These are phyloP conservation scores for Clinocottus analis DNA, from an alignment of 2,113 vertebrate species.

Conservation along the genomic window DNA sequence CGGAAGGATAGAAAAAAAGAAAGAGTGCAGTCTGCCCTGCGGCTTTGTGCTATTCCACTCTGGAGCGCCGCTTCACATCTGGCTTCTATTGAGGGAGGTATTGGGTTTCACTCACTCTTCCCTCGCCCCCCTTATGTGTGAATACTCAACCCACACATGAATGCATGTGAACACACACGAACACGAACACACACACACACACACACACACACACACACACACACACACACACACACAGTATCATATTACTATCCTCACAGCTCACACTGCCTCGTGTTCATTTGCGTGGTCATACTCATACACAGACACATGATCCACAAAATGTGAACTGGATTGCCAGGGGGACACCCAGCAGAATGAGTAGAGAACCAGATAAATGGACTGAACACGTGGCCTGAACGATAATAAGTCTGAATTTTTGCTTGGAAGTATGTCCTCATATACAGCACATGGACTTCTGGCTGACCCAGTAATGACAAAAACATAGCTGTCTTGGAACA, in stretches of 20 bases:
- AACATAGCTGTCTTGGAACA: no score
- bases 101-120: constrained; percentile 74
- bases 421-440: neutral
- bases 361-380: constrained; percentile 35
- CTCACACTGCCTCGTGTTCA: constrained; percentile 21
- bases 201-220: constrained; percentile 25
- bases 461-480: neutral
- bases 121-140: constrained; percentile 63
- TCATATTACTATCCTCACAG: constrained; percentile 42
- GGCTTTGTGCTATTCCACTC: constrained; percentile 49
- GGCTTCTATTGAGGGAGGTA: constrained; percentile 78
- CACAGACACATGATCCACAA: neutral
- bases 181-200: constrained; percentile 19
- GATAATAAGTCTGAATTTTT: constrained; percentile 25
- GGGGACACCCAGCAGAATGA: constrained; percentile 5
- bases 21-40: constrained; percentile 32
- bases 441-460: constrained; percentile 5
- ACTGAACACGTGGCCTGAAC: constrained; percentile 22
- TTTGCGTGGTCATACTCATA: constrained; percentile 41
- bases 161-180: constrained; percentile 29
- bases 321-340: constrained; percentile 30
- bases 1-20: neutral
- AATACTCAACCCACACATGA: constrained; percentile 52
- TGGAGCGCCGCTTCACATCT: constrained; percentile 78
- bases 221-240: constrained; percentile 27